phyloP scores from a whole-genome alignment of 1,140 invertebrate genomes.

The Anoplolepis gracilipes region DNA sequence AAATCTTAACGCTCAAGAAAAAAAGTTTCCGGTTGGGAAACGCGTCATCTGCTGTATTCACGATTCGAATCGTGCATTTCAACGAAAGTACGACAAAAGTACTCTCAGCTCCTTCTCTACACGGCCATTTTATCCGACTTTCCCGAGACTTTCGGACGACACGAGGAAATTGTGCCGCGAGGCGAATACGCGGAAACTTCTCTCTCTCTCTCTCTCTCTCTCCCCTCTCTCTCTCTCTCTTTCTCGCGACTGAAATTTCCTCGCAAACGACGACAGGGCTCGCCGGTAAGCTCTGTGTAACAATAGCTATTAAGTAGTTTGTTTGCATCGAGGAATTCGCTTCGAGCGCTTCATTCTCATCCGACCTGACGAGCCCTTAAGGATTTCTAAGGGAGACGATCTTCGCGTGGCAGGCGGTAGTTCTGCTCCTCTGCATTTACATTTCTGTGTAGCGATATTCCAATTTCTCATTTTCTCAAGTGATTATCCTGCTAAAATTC shows the following conservation, averaged over 20 bases:
- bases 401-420: background rate
- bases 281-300: conserved; percentile 63
- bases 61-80: conserved; percentile 13
- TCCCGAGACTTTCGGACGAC: conserved; percentile 36
- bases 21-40: background rate
- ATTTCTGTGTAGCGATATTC: conserved; percentile 29
- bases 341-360: conserved; percentile 58
- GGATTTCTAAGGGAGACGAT: conserved; percentile 41
- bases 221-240: background rate
- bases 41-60: background rate
- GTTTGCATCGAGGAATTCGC: conserved; percentile 80
- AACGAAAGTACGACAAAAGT: conserved; percentile 16
- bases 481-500: background rate
- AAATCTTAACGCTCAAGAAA: background rate
- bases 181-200: conserved; percentile 33
- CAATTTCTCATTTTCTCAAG: conserved; percentile 21
- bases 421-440: conserved; percentile 18
- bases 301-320: conserved; percentile 82
- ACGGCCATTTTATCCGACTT: conserved; percentile 42
- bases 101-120: background rate
- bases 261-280: conserved; percentile 48
- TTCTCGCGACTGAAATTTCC: conserved; percentile 26
- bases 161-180: conserved; percentile 54
- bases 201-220: too few species aligned
- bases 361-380: conserved; percentile 42